Evolutionary conservation across 2,113 vertebrate species (phyloP).

Genomic region (Prionailurus viverrinus): DNA sequence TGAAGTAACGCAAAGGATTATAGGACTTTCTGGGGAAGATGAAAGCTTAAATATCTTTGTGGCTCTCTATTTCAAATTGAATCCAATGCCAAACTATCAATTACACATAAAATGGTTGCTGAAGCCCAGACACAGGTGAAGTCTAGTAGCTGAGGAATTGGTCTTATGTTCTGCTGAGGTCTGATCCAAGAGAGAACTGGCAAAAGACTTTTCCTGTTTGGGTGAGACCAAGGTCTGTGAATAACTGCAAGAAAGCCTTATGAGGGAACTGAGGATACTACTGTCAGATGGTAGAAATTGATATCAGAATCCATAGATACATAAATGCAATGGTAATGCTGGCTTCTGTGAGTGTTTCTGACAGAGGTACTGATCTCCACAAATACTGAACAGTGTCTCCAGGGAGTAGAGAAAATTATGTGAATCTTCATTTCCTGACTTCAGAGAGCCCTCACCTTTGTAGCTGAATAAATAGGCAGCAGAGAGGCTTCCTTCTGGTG

Average conservation of each 20-base stretch:
- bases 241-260: not conserved
- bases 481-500: not conserved
- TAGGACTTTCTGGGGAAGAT: not conserved
- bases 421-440: not conserved
- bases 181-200: not conserved
- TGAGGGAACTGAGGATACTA: not conserved
- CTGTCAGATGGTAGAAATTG: not conserved
- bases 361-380: not conserved
- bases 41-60: not conserved
- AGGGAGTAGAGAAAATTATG: not conserved
- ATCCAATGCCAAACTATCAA: not conserved
- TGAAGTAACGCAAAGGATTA: constrained; percentile 20
- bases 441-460: not conserved
- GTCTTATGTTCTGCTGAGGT: not conserved
- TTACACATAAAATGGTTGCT: not conserved
- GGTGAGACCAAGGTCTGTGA: not conserved
- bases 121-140: not conserved
- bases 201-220: not conserved
- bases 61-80: not conserved
- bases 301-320: not conserved
- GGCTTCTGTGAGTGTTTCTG: not conserved
- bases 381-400: not conserved
- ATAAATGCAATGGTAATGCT: not conserved
- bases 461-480: not conserved
- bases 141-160: not conserved